Evolutionary conservation across 92 coral and sea anemone species (phyloP), one percentile per base, ranked within the genome.

Genomic region (Virgularia gustaviana): DNA sequence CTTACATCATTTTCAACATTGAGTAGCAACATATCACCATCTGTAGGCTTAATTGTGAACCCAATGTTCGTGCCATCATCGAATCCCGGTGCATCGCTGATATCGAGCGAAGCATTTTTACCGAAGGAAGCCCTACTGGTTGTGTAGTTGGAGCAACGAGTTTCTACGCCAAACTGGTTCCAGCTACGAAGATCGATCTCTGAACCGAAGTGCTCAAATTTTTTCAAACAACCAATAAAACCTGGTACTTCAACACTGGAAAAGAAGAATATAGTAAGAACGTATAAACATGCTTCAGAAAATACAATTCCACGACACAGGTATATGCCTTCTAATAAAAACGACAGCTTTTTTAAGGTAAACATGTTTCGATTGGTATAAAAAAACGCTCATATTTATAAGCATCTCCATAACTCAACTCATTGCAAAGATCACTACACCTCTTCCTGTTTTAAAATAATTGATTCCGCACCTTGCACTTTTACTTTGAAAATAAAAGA

Each of bases 191-290:
- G 7, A 8, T 9, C 11, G 0, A 25, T 13, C 53, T 41, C 27
- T 19, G 6, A 4, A 47, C 22, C 18, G 15, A 25, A 47, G 18
- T 4, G 22, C 22, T 15, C 18, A 5, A 25, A 5, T 47, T 5
- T 5, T 36, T 55, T 22, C 10, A 66, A 25, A 23, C 73, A 66
- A 44, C 73, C 73, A 12, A 66, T 47, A 6, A 66, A 66, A 22
- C 49, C 49, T 3, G 73, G 73, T 1, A 37, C 47, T 9, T 29
- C 47, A 7, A 66, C 47, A 43, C 73, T 66, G 33, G 2, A 4
- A 47, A 5, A 4, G n/a, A n/a, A n/a, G n/a, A 44, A 44, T 57
- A 20, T 0, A 57, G 30, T 57, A 57, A 27, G 32, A 44, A 11
- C 0, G 32, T 9, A 27, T 2, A 27, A 22, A n/a, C n/a, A n/a